These are phyloP conservation scores for Schrankia costaestrigalis DNA, from an alignment of 2,888 invertebrate species.

Conservation along the genomic window DNA sequence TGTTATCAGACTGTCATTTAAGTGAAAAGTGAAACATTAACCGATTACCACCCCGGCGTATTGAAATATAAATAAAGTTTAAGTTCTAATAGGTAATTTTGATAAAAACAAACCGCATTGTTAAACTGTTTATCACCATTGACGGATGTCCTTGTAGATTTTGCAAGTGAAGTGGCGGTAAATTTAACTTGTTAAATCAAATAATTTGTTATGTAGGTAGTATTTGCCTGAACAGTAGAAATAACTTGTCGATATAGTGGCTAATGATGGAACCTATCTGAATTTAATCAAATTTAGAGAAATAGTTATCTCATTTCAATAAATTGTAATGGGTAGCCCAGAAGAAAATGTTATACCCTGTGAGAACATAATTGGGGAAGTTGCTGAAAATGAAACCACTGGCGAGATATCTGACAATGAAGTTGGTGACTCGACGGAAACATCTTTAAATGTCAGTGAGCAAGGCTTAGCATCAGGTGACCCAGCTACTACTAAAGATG, in stretches of 20 bases:
- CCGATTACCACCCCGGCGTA: slow-evolving; percentile 11
- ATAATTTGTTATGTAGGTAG: slow-evolving; percentile 40
- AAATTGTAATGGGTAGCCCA: slow-evolving; percentile 64
- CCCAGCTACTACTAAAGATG: slow-evolving; percentile 57
- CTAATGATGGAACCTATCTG: too few relatives aligned
- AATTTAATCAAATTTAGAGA: slow-evolving; percentile 46
- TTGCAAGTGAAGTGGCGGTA: slow-evolving; percentile 75
- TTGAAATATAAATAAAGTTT: slow-evolving; percentile 14
- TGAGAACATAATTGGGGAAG: slow-evolving; percentile 40
- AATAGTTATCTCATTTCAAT: slow-evolving; percentile 36
- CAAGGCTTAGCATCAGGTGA: slow-evolving; percentile 44
- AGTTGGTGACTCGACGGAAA: slow-evolving; percentile 48
- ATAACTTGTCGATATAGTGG: too few relatives aligned
- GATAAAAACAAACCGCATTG: slow-evolving; percentile 57
- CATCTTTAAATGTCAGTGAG: slow-evolving; percentile 42
- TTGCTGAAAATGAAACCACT: slow-evolving; percentile 47
- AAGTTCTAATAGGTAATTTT: slow-evolving; percentile 20
- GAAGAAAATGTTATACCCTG: slow-evolving; percentile 46
- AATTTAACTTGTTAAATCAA: slow-evolving; percentile 63
- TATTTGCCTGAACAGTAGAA: too few relatives aligned
- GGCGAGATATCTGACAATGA: slow-evolving; percentile 60
- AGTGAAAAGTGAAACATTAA: slow-evolving; percentile 33
- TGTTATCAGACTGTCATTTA: slow-evolving; percentile 33
- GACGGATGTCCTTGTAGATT: slow-evolving; percentile 78
- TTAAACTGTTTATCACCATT: slow-evolving; percentile 77